Evolutionary conservation across 2,888 invertebrate species (phyloP).

Genomic region (Lasioglossum villosulum): DNA sequence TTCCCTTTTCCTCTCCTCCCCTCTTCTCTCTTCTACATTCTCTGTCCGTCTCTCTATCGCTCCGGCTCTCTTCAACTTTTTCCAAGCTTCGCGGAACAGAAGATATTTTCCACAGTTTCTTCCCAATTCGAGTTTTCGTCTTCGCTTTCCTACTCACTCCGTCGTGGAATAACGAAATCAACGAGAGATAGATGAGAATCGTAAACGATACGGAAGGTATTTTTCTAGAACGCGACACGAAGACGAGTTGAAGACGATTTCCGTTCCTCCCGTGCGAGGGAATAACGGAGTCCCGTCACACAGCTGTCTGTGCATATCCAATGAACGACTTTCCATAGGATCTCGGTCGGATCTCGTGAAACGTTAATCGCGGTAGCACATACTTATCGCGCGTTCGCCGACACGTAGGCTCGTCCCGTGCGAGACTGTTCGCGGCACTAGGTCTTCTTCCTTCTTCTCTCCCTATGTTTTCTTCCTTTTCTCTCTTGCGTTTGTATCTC

Average conservation of each 20-base stretch:
- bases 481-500: background rate
- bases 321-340: conserved; percentile 72
- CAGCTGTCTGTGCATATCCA: conserved; percentile 81
- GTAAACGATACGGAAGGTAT: background rate
- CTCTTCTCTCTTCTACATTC: conserved; percentile 32
- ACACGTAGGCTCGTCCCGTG: conserved; percentile 55
- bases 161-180: background rate
- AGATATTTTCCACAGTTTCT: conserved; percentile 41
- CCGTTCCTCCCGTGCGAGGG: conserved; percentile 33
- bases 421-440: conserved; percentile 41
- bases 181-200: background rate
- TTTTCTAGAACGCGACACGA: background rate
- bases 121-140: conserved; percentile 37
- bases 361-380: conserved; percentile 77
- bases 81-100: background rate
- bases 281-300: conserved; percentile 82
- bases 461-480: background rate
- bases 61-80: conserved; percentile 22
- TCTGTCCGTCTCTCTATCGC: conserved; percentile 37
- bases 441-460: background rate
- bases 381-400: conserved; percentile 72
- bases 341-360: conserved; percentile 79
- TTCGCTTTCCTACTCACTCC: background rate
- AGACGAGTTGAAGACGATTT: background rate
- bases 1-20: conserved; percentile 31